A percentile compares a stretch with the other conserved stretches of the same genome.
Evolutionary conservation across 2,888 invertebrate species (phyloP).

Genomic region (Euphydryas editha): DNA sequence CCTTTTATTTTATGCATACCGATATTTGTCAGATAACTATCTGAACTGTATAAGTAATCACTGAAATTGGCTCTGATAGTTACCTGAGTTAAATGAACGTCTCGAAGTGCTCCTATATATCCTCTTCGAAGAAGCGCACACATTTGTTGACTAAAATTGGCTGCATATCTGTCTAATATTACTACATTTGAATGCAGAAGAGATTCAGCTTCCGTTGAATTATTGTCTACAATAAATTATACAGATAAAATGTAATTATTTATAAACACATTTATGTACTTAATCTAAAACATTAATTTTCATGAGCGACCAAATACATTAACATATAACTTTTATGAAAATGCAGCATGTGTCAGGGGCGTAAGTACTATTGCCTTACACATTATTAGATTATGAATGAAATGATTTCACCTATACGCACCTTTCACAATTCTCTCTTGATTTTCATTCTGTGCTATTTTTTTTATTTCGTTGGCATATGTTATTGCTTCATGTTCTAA

Average conservation of each 20-base stretch:
- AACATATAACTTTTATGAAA: too few species aligned
- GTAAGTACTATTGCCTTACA: too few species aligned
- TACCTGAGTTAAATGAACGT: slow-evolving; percentile 75
- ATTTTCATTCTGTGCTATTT: slow-evolving; percentile 62
- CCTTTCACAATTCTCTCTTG: slow-evolving; percentile 61
- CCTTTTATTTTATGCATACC: too few species aligned
- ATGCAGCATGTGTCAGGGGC: too few species aligned
- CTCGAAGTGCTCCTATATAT: slow-evolving; percentile 64
- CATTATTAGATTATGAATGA: too few species aligned
- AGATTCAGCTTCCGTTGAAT: slow-evolving; percentile 65
- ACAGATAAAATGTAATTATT: too few species aligned
- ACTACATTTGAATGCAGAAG: slow-evolving; percentile 55
- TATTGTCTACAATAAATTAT: slow-evolving; percentile 46
- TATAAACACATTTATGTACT: too few species aligned
- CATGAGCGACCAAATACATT: too few species aligned
- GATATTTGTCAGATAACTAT: too few species aligned
- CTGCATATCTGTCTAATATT: slow-evolving; percentile 53
- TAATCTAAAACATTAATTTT: not conserved
- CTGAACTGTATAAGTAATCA: too few species aligned
- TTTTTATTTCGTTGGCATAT: slow-evolving; percentile 71
- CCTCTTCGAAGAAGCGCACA: slow-evolving; percentile 68
- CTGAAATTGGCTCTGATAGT: too few species aligned
- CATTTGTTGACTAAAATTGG: slow-evolving; percentile 62
- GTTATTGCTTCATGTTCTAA: slow-evolving; percentile 69
- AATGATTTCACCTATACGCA: slow-evolving; percentile 36